Percentiles rank a stretch among this genome's conserved stretches.
phyloP scores from a whole-genome alignment of 2,888 invertebrate genomes.

The Eristalis tenax region DNA sequence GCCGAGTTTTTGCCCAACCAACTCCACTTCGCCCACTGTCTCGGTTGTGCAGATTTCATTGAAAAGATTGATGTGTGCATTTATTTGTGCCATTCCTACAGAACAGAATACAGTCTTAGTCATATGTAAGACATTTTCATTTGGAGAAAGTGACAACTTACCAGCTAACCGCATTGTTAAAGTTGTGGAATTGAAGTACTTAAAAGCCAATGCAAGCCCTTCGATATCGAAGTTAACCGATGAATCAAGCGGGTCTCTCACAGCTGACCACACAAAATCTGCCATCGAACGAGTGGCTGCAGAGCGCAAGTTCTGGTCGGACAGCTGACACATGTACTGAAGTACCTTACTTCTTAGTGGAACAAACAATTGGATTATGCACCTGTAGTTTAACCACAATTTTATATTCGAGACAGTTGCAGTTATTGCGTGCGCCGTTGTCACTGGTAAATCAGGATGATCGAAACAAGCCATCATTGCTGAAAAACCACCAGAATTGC shows the following conservation, averaged over 20 bases:
- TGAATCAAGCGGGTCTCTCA: slow-evolving; percentile 94
- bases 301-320: slow-evolving; percentile 94
- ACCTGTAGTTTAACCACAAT: slow-evolving; percentile 95
- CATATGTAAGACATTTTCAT: neutral
- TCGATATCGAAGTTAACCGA: slow-evolving; percentile 94
- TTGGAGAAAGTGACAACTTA: slow-evolving; percentile 28
- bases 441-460: slow-evolving; percentile 89
- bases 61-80: slow-evolving; percentile 94
- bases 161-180: slow-evolving; percentile 96
- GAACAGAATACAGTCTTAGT: neutral
- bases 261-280: slow-evolving; percentile 97
- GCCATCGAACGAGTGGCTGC: slow-evolving; percentile 96
- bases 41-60: slow-evolving; percentile 96
- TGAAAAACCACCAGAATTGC: slow-evolving; percentile 93
- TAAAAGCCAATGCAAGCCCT: slow-evolving; percentile 95
- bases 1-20: slow-evolving; percentile 91
- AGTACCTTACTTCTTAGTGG: slow-evolving; percentile 93
- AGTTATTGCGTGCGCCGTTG: slow-evolving; percentile 95
- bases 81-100: slow-evolving; percentile 91
- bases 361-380: slow-evolving; percentile 93
- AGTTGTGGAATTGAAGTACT: slow-evolving; percentile 97
- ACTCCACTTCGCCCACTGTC: slow-evolving; percentile 91
- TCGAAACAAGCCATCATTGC: slow-evolving; percentile 94
- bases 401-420: slow-evolving; percentile 95
- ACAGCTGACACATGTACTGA: slow-evolving; percentile 95